A percentile compares a stretch with the other conserved stretches of the same genome.
These are phyloP conservation scores for Vanacampus margaritifer DNA, from an alignment of 2,113 vertebrate genomes.

Conservation along the genomic window DNA sequence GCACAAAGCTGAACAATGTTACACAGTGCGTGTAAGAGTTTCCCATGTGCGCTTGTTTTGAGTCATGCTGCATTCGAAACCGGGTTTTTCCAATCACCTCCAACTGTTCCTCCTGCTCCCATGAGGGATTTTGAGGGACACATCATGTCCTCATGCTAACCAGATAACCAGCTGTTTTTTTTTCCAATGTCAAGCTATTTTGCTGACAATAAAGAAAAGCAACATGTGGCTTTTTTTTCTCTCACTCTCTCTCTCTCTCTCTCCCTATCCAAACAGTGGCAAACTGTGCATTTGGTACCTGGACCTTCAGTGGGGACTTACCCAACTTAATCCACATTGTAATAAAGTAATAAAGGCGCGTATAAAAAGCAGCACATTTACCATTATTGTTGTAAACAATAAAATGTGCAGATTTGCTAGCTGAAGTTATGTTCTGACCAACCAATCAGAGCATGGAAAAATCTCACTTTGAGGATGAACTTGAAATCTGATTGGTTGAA, in stretches of 20 bases:
- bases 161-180: conserved; percentile 22
- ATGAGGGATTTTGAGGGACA: conserved; percentile 25
- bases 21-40: conserved; percentile 12
- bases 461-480: too few relatives aligned
- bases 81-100: conserved; percentile 28
- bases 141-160: conserved; percentile 1
- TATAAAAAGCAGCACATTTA: too few relatives aligned
- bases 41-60: conserved; percentile 27
- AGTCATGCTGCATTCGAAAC: conserved; percentile 16
- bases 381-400: too few relatives aligned
- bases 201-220: conserved; percentile 43
- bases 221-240: not conserved
- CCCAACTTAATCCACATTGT: not conserved
- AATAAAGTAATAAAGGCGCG: too few relatives aligned
- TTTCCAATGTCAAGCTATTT: conserved; percentile 28
- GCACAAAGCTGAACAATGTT: conserved; percentile 4
- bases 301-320: not conserved
- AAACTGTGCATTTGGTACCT: not conserved
- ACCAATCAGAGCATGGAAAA: too few relatives aligned
- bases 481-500: too few relatives aligned
- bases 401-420: too few relatives aligned
- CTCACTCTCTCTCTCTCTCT: conserved; percentile 11
- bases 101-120: conserved; percentile 19
- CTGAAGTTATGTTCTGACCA: too few relatives aligned
- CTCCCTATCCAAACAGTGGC: not conserved